phyloP scores from a whole-genome alignment of 2,888 invertebrate species.

The Phalangium opilio region DNA sequence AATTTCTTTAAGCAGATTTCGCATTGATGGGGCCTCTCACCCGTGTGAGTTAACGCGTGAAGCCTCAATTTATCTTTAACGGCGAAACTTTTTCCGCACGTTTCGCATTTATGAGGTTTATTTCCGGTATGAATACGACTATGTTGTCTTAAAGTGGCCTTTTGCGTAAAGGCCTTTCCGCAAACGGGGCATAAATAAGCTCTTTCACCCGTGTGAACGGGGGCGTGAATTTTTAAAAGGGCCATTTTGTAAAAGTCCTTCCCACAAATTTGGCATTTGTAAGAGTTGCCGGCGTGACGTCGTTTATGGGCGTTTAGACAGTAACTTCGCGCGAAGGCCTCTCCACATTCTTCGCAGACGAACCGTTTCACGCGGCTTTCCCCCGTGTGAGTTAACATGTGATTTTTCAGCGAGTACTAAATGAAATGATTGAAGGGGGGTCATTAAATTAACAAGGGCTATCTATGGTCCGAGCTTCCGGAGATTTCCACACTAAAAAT shows the following conservation, averaged over 20 bases:
- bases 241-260: neutral
- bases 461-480: too few species aligned
- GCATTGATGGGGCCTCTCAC: neutral
- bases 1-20: neutral
- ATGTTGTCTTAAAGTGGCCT: neutral
- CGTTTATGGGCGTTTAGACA: neutral
- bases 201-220: neutral
- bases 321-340: conserved; percentile 19
- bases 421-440: too few species aligned
- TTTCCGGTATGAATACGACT: neutral
- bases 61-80: neutral
- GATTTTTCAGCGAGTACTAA: too few species aligned
- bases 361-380: too few species aligned
- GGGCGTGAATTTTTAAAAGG: too few species aligned
- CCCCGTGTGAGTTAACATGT: too few species aligned
- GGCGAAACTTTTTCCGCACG: neutral
- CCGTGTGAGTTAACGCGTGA: neutral
- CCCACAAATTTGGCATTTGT: neutral
- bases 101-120: neutral
- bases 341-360: neutral
- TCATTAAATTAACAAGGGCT: too few species aligned
- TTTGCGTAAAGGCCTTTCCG: neutral
- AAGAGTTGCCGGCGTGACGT: neutral
- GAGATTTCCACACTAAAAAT: too few species aligned
- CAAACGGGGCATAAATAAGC: neutral